These are phyloP conservation scores for Lepus americanus DNA, from an alignment of 2,113 vertebrate species.

Conservation along the genomic window DNA sequence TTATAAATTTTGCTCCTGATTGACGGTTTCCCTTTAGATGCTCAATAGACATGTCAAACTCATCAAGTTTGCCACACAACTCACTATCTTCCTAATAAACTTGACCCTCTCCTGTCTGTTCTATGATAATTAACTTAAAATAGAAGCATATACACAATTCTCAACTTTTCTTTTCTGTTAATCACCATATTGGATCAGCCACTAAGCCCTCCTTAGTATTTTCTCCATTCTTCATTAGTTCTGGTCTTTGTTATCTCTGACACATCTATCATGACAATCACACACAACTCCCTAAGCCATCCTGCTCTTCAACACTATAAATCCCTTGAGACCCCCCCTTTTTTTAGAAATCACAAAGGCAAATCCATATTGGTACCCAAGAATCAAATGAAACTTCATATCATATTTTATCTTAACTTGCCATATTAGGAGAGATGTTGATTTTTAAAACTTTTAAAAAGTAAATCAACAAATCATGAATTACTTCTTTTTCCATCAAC, in stretches of 20 bases:
- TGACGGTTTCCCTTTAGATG: background rate
- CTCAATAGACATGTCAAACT: background rate
- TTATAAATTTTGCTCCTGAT: background rate
- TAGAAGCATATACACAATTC: background rate
- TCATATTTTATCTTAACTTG: constrained; percentile 40
- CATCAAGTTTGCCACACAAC: background rate
- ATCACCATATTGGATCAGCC: background rate
- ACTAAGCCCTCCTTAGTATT: background rate
- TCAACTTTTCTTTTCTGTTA: background rate
- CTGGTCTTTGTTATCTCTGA: background rate
- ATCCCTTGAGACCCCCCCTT: background rate
- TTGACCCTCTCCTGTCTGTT: background rate
- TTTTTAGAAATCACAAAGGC: constrained; percentile 17
- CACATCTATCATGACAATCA: background rate
- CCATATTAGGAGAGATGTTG: background rate
- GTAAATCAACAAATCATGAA: background rate
- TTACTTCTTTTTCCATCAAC: constrained; percentile 3
- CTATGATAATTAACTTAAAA: constrained; percentile 6
- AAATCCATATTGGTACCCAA: background rate
- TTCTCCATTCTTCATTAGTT: background rate
- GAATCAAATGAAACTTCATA: background rate
- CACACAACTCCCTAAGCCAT: background rate
- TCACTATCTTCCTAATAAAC: background rate
- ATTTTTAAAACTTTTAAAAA: constrained; percentile 6
- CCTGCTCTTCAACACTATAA: background rate